phyloP scores from a whole-genome alignment of 2,113 vertebrate genomes.

The Gorsachius goisagi region DNA sequence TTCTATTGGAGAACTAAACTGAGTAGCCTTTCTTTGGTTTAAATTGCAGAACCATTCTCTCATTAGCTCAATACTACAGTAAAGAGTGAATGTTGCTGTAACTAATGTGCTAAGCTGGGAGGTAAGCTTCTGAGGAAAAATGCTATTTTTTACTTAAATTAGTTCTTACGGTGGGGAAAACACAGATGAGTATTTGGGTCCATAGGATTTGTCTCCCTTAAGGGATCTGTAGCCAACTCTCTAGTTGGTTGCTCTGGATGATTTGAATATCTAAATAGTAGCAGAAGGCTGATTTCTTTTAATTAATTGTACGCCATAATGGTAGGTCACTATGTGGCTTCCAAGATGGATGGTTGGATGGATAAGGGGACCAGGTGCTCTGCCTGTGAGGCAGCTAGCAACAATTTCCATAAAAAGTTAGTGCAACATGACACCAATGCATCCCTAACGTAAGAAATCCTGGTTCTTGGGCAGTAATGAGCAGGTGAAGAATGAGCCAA shows the following conservation, averaged over 20 bases:
- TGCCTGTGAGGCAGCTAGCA: not conserved
- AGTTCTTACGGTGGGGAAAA: not conserved
- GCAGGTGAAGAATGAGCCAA: not conserved
- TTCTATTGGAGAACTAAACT: not conserved
- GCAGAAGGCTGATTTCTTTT: not conserved
- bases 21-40: not conserved
- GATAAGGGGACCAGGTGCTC: not conserved
- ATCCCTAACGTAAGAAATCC: not conserved
- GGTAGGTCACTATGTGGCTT: not conserved
- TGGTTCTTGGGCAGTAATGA: fast-evolving
- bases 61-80: not conserved
- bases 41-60: not conserved
- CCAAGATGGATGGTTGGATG: not conserved
- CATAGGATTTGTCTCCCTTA: not conserved
- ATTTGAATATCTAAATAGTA: not conserved
- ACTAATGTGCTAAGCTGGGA: too few species aligned
- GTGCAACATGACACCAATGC: fast-evolving
- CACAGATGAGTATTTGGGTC: not conserved
- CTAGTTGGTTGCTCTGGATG: not conserved
- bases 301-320: not conserved
- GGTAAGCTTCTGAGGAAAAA: not conserved
- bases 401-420: not conserved
- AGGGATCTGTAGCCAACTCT: not conserved
- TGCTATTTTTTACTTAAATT: not conserved
- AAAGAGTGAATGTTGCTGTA: not conserved